Percentiles rank a stretch among this genome's conserved stretches.
Evolutionary conservation across 2,888 invertebrate genomes (phyloP).

Genomic region (Thyatira batis): DNA sequence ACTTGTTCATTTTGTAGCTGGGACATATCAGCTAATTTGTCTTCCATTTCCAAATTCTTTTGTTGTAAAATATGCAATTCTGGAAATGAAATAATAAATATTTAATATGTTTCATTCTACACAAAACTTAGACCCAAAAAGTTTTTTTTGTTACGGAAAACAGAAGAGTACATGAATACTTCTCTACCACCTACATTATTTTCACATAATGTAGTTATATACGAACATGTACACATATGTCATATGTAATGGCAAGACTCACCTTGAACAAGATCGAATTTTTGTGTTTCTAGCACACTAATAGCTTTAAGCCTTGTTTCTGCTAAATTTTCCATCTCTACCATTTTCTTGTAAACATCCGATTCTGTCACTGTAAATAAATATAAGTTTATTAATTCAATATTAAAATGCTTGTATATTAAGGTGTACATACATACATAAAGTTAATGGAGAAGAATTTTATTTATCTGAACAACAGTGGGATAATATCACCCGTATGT

Average conservation of each 20-base stretch:
- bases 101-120: constrained; percentile 3
- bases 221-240: too few relatives aligned
- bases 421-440: too few relatives aligned
- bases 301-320: constrained; percentile 83
- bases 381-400: constrained; percentile 6
- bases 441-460: too few relatives aligned
- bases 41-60: constrained; percentile 84
- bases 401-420: constrained; percentile 1
- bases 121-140: too few relatives aligned
- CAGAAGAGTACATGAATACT: too few relatives aligned
- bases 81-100: constrained; percentile 41
- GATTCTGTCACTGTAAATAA: constrained; percentile 73
- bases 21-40: constrained; percentile 83
- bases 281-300: constrained; percentile 84
- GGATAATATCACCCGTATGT: too few relatives aligned
- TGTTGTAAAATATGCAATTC: constrained; percentile 83
- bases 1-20: constrained; percentile 86
- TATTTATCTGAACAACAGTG: too few relatives aligned
- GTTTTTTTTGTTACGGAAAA: too few relatives aligned
- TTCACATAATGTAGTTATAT: too few relatives aligned
- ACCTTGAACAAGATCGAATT: constrained; percentile 86
- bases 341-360: constrained; percentile 74
- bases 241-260: constrained; percentile 21
- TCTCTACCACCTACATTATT: too few relatives aligned
- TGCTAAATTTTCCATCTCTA: constrained; percentile 73